Evolutionary conservation across 2,888 invertebrate genomes (phyloP), one percentile per base, ranked within the genome.

Genomic region (Tuta absoluta): DNA sequence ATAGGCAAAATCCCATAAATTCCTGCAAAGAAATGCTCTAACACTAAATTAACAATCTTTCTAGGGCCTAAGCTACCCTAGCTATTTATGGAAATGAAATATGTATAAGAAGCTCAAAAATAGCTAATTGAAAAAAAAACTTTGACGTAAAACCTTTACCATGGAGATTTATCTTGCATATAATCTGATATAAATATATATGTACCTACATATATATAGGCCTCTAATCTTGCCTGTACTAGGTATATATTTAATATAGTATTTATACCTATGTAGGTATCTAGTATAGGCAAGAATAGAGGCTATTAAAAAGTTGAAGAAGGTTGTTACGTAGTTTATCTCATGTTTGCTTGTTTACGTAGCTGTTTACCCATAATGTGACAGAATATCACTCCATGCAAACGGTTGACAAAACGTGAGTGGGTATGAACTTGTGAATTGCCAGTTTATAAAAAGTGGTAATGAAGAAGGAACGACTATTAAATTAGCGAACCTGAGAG

Each of bases 381-480:
- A 45, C 17, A 45, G 17, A 17, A 17, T 45, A n/a, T n/a, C n/a
- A 17, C n/a, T 58, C 33, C 19, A 58, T 37, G 38, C n/a, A 11
- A 56, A 2, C 23, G 37, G 17, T 45, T 60, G 60, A 45, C 59
- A 60, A 37, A 23, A 23, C 60, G 45, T 45, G 45, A 60, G 60
- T 60, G 60, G 60, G 45, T 45, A 74, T 74, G 70, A 69, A 70
- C 68, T 71, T 73, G 72, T 66, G 70, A 76, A 78, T 75, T 72
- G 70, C 21, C 23, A 23, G 21, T 21, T 51, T 38, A 41, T 41
- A 45, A 60, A 62, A 75, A 69, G 81, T 82, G 82, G 70, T 85
- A 87, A 87, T 82, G 64, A 73, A 71, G 37, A 68, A 67, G 76
- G 68, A 83, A 79, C 83, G 85, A 85, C 73, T 73, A 56, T 66